Percentiles rank a stretch among this genome's conserved stretches.
Evolutionary conservation across 2,888 invertebrate species (phyloP).

Genomic region (Eupithecia insigniata): DNA sequence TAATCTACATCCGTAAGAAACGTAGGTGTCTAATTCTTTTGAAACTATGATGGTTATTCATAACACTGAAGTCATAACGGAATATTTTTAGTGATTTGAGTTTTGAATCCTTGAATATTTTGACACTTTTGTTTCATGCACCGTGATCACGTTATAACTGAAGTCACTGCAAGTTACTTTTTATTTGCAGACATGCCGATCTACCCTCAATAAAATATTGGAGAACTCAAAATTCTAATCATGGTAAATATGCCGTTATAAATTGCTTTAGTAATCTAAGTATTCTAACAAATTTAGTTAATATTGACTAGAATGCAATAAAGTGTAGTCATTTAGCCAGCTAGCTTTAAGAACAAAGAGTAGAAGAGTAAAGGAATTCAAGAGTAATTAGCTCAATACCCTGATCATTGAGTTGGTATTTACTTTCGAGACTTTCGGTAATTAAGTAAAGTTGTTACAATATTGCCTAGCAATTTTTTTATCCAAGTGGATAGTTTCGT

Average conservation of each 20-base stretch:
- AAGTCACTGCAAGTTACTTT: no score
- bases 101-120: no score
- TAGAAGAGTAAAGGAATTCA: constrained; percentile 3
- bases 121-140: no score
- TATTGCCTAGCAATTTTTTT: background rate
- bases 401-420: constrained; percentile 5
- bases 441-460: background rate
- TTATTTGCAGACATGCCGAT: no score
- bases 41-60: no score
- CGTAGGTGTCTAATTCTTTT: background rate
- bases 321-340: constrained; percentile 16
- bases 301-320: constrained; percentile 18
- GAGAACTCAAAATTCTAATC: no score
- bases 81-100: no score
- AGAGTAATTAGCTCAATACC: constrained; percentile 4
- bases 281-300: background rate
- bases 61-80: no score
- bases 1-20: background rate
- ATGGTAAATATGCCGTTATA: no score
- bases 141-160: no score
- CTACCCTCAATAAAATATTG: no score
- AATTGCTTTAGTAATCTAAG: background rate
- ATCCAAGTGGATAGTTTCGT: background rate
- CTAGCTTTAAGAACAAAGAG: constrained; percentile 17
- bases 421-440: constrained; percentile 1